Evolutionary conservation across 1,140 invertebrate genomes (phyloP), one percentile per base, ranked within the genome.

Genomic region (Bombus waltoni): DNA sequence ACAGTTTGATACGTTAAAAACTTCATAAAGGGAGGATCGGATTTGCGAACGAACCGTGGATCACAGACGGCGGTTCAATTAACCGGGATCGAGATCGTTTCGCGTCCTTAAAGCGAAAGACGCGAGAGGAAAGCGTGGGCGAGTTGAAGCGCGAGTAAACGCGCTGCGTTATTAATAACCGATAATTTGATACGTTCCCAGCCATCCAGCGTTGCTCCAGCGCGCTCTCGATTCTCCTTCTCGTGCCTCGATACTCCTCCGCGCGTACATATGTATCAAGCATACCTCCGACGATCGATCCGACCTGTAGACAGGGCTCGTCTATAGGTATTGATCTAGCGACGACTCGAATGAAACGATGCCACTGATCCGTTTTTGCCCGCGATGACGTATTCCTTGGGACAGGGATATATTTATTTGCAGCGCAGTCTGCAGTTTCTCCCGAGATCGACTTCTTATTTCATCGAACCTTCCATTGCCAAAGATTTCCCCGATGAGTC

Each of bases 171-270:
- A 94, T 93, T 94, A 94, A 94, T 93, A 93, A 93, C 89, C 93
- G 91, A 94, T 94, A 94, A 93, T 94, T 94, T 92, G 87, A 93
- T 93, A 94, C 90, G 92, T 91, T 91, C 90, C 87, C 89, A 91
- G 71, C 87, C 89, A 86, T 91, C 91, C 92, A 91, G 88, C 83
- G 90, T 86, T 88, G 80, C 89, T 88, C 42, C 73, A 32, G 25
- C 84, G 62, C 76, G 88, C 77, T 88, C 86, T 77, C 81, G 87
- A 86, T 89, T 77, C 78, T 89, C 73, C 85, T 86, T 82, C 74
- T 62, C 65, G 72, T 53, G 76, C 42, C 80, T 86, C 77, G 87
- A 78, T 85, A 70, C 74, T 70, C 32, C 35, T 47, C 15, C 35
- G 18, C 57, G 32, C 44, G 25, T 82, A 38, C 70, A 53, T 62